These are phyloP conservation scores for Xerus rutilus DNA, from an alignment of 2,797 vertebrate species.

Conservation along the genomic window DNA sequence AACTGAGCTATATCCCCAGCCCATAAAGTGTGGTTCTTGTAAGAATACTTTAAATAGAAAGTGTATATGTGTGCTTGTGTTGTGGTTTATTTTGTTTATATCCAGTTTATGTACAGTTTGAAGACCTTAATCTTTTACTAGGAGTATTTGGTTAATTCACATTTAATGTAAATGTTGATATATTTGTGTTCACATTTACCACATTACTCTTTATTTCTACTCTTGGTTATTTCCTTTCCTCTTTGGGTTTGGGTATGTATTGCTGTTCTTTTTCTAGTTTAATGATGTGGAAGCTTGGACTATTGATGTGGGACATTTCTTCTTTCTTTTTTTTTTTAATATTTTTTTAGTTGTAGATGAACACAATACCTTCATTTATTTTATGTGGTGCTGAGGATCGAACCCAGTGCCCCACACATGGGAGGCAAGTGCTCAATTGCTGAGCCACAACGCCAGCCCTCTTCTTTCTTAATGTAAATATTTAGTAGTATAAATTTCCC, in stretches of 20 bases:
- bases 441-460: not conserved
- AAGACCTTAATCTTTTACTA: constrained; percentile 5
- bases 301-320: not conserved
- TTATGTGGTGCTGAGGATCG: no score
- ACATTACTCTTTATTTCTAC: not conserved
- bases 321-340: not conserved
- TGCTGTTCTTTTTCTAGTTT: not conserved
- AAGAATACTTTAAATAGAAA: not conserved
- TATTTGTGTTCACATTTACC: not conserved
- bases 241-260: not conserved
- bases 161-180: not conserved
- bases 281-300: not conserved
- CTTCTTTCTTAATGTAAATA: not conserved
- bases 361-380: no score
- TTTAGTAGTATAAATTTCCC: not conserved
- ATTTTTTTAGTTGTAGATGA: no score
- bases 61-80: not conserved
- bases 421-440: no score
- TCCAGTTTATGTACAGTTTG: not conserved
- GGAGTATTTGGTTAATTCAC: not conserved
- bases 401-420: no score
- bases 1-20: no score
- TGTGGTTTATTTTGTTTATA: not conserved
- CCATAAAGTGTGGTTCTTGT: not conserved
- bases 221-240: not conserved